These are phyloP conservation scores for Drosophila baimaii DNA, from an alignment of 1,140 invertebrate species.

Conservation along the genomic window DNA sequence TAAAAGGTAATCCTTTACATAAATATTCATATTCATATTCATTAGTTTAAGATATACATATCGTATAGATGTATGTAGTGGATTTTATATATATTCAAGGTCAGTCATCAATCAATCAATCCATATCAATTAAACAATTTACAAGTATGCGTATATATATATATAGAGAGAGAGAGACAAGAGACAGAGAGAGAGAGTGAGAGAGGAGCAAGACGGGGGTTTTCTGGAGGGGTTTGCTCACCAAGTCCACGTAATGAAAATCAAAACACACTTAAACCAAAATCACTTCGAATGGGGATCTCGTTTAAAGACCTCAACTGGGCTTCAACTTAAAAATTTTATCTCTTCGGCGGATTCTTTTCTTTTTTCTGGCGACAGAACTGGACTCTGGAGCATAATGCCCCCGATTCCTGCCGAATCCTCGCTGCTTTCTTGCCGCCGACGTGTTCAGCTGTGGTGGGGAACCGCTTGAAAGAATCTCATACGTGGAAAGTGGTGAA, in stretches of 20 bases:
- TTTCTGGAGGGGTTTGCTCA: slow-evolving; percentile 59
- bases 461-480: slow-evolving; percentile 46
- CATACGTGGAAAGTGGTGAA: slow-evolving; percentile 54
- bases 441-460: slow-evolving; percentile 15
- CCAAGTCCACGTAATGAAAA: slow-evolving; percentile 73
- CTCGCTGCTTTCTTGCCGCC: slow-evolving; percentile 31
- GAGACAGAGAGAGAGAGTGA: slow-evolving; percentile 56
- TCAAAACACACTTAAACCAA: slow-evolving; percentile 40
- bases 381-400: slow-evolving; percentile 9
- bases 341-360: slow-evolving; percentile 12
- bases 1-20: slow-evolving; percentile 64
- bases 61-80: slow-evolving; percentile 44
- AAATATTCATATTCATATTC: slow-evolving; percentile 76
- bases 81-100: slow-evolving; percentile 61
- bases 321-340: slow-evolving; percentile 31
- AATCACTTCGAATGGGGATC: slow-evolving; percentile 33
- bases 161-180: slow-evolving; percentile 59
- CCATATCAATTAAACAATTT: slow-evolving; percentile 66
- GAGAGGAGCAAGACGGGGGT: slow-evolving; percentile 61
- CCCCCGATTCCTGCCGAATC: slow-evolving; percentile 33
- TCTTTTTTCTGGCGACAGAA: slow-evolving; percentile 4
- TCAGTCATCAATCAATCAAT: slow-evolving; percentile 67
- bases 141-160: slow-evolving; percentile 59
- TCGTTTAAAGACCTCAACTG: slow-evolving; percentile 1
- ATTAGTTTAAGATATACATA: slow-evolving; percentile 69